These are phyloP conservation scores for Belonocnema kinseyi DNA, from an alignment of 1,140 invertebrate genomes.

Conservation along the genomic window DNA sequence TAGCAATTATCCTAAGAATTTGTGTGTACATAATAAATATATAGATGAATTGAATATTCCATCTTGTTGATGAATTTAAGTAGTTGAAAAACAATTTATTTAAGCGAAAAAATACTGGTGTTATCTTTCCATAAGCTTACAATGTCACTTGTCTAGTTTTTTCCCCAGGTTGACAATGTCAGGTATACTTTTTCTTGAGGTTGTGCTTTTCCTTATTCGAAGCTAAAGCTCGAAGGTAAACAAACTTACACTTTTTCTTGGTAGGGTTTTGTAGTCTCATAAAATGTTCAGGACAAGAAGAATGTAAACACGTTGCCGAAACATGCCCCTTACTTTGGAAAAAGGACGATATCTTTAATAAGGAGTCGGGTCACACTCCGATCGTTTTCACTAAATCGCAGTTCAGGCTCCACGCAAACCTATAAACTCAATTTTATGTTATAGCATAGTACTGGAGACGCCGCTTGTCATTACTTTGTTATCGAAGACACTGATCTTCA, in stretches of 20 bases:
- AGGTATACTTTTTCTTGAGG: too few species aligned
- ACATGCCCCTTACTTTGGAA: background rate
- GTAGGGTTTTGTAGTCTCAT: background rate
- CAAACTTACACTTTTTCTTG: background rate
- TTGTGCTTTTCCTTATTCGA: background rate
- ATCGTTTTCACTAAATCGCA: conserved; percentile 25
- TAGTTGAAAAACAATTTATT: too few species aligned
- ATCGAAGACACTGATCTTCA: conserved; percentile 12
- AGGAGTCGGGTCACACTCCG: conserved; percentile 15
- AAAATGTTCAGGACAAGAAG: background rate
- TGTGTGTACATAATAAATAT: too few species aligned
- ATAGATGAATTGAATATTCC: too few species aligned
- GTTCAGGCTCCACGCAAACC: conserved; percentile 10
- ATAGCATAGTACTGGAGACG: background rate
- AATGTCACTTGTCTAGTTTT: background rate
- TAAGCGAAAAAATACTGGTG: too few species aligned
- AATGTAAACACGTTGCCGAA: background rate
- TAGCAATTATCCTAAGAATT: too few species aligned
- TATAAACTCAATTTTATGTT: conserved; percentile 12
- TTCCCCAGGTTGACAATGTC: background rate
- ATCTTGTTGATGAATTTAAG: too few species aligned
- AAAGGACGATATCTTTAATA: conserved; percentile 1
- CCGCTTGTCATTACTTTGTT: background rate
- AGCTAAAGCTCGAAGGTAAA: background rate
- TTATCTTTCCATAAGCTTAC: too few species aligned